Conservation (phyloP, 2,888 invertebrate genomes). For the Sminthurinus aureus region DNA sequence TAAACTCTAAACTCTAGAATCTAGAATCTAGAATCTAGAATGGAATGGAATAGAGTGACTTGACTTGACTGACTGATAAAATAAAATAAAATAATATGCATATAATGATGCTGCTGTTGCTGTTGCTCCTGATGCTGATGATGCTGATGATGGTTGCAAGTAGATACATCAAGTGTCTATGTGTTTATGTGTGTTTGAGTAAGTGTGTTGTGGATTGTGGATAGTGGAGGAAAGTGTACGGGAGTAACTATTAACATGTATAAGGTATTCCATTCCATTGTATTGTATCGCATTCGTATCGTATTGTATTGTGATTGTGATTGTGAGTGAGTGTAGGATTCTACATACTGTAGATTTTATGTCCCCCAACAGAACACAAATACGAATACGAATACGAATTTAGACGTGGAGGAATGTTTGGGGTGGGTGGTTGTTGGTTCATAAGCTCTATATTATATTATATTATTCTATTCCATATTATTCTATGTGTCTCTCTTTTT, state of each 20-base stretch:
- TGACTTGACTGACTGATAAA: too few species aligned
- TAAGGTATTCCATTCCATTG: too few species aligned
- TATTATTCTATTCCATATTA: neutral
- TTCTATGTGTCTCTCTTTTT: neutral
- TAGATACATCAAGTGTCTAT: neutral
- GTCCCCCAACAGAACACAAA: too few species aligned
- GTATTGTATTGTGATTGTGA: neutral
- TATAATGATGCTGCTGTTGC: too few species aligned
- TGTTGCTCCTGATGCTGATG: too few species aligned
- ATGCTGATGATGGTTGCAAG: neutral
- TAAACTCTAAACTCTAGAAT: too few species aligned
- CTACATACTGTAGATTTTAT: neutral
- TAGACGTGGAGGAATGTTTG: slow-evolving; percentile 18
- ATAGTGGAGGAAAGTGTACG: too few species aligned
- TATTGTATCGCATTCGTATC: neutral
- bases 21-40: too few species aligned
- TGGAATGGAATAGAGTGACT: too few species aligned
- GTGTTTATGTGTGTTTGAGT: neutral
- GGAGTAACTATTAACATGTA: too few species aligned
- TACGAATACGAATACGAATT: neutral
- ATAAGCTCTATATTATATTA: neutral
- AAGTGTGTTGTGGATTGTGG: neutral
- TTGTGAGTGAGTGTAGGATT: neutral
- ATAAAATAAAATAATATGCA: too few species aligned
- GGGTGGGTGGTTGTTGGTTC: slow-evolving; percentile 2